Percentiles rank a stretch among this genome's conserved stretches.
phyloP scores from a whole-genome alignment of 2,797 vertebrate genomes.

The Centroberyx gerrardi region DNA sequence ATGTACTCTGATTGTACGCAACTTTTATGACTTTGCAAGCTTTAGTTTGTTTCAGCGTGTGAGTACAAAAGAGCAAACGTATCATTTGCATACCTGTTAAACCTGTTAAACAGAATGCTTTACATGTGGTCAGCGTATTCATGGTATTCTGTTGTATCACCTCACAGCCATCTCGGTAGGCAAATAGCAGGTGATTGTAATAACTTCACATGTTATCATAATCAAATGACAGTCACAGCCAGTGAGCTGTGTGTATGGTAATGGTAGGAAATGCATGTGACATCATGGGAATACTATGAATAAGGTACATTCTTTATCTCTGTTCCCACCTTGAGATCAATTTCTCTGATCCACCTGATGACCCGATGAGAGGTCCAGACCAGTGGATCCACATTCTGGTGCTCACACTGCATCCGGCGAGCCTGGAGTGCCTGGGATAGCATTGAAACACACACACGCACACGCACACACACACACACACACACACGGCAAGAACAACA shows the following conservation, averaged over 20 bases:
- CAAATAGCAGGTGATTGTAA: no score
- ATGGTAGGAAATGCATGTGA: no score
- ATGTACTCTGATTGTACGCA: no score
- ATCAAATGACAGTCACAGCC: no score
- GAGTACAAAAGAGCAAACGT: background rate
- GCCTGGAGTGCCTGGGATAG: slow-evolving; percentile 85
- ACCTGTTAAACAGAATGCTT: background rate
- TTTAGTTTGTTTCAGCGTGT: background rate
- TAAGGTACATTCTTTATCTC: background rate
- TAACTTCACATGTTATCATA: no score
- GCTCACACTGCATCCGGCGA: slow-evolving; percentile 87
- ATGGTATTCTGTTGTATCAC: no score
- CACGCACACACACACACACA: background rate
- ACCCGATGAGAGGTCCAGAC: slow-evolving; percentile 92
- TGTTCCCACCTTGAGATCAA: slow-evolving; percentile 90
- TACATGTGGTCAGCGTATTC: background rate
- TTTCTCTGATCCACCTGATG: slow-evolving; percentile 90
- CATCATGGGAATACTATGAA: no score
- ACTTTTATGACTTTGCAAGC: background rate
- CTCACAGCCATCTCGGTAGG: no score
- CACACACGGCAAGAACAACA: background rate
- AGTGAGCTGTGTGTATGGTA: no score
- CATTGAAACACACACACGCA: slow-evolving; percentile 27
- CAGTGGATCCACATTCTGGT: slow-evolving; percentile 87
- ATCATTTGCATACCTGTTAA: background rate